phyloP scores from a whole-genome alignment of 2,113 vertebrate species.

The Xenopus borealis region DNA sequence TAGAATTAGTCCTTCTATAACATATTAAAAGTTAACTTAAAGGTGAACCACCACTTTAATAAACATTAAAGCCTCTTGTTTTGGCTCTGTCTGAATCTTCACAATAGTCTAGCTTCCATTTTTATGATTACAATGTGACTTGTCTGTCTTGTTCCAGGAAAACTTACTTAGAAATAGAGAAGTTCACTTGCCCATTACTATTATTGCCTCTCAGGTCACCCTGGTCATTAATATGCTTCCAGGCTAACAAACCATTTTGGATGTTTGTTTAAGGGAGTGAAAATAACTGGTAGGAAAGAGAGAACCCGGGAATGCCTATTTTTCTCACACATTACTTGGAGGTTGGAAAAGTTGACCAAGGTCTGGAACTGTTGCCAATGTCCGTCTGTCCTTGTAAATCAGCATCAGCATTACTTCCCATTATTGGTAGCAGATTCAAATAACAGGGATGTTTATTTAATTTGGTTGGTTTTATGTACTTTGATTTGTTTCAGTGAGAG shows the following conservation, averaged over 20 bases:
- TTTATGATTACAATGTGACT: too few relatives aligned
- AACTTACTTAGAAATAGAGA: slow-evolving; percentile 44
- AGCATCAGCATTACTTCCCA: too few relatives aligned
- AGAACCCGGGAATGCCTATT: slow-evolving; percentile 69
- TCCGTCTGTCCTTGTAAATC: too few relatives aligned
- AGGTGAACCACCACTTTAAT: too few relatives aligned
- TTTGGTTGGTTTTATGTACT: background rate
- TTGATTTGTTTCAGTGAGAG: slow-evolving; percentile 58
- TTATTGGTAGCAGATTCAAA: too few relatives aligned
- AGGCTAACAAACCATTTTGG: slow-evolving; percentile 66
- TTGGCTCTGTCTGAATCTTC: too few relatives aligned
- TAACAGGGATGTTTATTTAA: too few relatives aligned
- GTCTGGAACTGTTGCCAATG: slow-evolving; percentile 47
- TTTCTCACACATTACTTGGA: slow-evolving; percentile 78
- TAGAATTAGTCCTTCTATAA: too few relatives aligned
- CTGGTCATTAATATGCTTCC: slow-evolving; percentile 42
- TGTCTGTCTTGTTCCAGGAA: background rate
- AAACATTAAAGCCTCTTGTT: too few relatives aligned
- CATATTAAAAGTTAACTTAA: too few relatives aligned
- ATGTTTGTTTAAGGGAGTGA: slow-evolving; percentile 51
- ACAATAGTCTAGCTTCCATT: too few relatives aligned
- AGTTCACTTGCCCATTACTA: slow-evolving; percentile 38
- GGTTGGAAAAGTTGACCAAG: slow-evolving; percentile 67
- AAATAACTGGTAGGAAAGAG: slow-evolving; percentile 48
- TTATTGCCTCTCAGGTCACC: slow-evolving; percentile 52